Evolutionary conservation across 2,888 invertebrate species (phyloP).

Genomic region (Erynnis tages): DNA sequence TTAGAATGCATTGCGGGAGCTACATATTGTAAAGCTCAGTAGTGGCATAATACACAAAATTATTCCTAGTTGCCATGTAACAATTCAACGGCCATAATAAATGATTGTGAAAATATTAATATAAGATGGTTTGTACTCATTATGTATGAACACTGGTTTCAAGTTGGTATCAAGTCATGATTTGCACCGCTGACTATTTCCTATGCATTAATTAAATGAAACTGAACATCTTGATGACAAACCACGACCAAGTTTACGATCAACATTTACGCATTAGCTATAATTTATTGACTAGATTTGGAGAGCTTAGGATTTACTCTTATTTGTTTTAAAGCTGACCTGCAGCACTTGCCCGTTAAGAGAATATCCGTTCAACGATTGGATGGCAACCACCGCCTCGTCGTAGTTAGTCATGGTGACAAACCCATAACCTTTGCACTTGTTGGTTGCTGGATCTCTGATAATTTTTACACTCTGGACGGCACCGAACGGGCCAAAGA

Average conservation of each 20-base stretch:
- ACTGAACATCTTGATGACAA: constrained; percentile 59
- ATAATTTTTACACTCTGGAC: constrained; percentile 98
- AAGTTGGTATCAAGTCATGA: constrained; percentile 57
- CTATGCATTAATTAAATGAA: constrained; percentile 53
- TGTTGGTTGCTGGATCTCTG: constrained; percentile 96
- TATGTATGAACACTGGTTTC: constrained; percentile 49
- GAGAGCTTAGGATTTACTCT: constrained; percentile 86
- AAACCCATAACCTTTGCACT: constrained; percentile 99
- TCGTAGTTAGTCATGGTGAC: constrained; percentile 99
- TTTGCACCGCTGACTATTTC: constrained; percentile 53
- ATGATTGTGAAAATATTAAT: constrained; percentile 37
- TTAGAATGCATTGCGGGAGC: constrained; percentile 14
- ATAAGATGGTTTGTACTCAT: constrained; percentile 59
- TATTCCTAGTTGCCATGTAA: constrained; percentile 10
- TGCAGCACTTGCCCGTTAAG: constrained; percentile 97
- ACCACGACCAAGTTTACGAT: constrained; percentile 78
- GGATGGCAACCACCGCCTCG: constrained; percentile 97
- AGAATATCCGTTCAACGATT: constrained; percentile 97
- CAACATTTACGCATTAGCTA: constrained; percentile 80
- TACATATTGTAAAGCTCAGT: constrained; percentile 22
- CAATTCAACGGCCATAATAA: constrained; percentile 8
- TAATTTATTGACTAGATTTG: constrained; percentile 80
- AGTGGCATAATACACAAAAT: constrained; percentile 16
- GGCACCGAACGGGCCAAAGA: constrained; percentile 98
- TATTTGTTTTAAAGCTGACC: constrained; percentile 98